Evolutionary conservation across 2,797 vertebrate genomes (phyloP), one percentile per base, ranked within the genome.

Genomic region (Fratercula arctica): DNA sequence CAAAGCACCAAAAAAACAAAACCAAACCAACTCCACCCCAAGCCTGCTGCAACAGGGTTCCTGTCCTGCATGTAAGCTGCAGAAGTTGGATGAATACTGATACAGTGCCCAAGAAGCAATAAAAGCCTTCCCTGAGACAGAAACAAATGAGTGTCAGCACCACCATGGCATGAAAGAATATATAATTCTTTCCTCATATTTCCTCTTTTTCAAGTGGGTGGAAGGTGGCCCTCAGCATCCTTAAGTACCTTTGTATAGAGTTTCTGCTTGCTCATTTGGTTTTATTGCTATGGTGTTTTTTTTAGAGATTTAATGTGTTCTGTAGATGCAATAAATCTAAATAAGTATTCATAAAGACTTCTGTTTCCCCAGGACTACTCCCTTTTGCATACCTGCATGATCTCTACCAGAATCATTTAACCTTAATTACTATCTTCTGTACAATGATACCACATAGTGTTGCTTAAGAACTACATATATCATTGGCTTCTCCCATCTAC

Each of bases 271-370:
- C 50, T 94, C 75, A 56, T 91, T 76, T 66, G 29, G 25, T 84
- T 93, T 90, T 80, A 89, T 28, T 60, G 29, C 29, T 43, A 54
- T 12, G 35, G 33, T 39, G 35, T 35, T 35, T 1, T 39, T 93
- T 89, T 72, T 68, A 91, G 53, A 64, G 69, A 28, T 57, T 14
- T 78, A 69, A 57, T 43, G 81, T 50, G 37, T 54, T 88, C 92
- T 84, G 53, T 51, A 88, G 73, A 26, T 25, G 35, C 48, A 78
- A 73, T 86, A 84, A 86, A 84, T 94, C 87, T 86, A 76, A 91
- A 31, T 68, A 89, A 92, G 57, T 56, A 81, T 78, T 85, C 95
- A 81, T 59, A 69, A 88, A 93, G 61, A 69, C 70, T 53, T 78
- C 21, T 16, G 16, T 46, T 94, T 88, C 69, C 59, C 73, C 66